A percentile compares a stretch with the other conserved stretches of the same genome.
Evolutionary conservation across 1,140 invertebrate species (phyloP).

Genomic region (Drosophila melanogaster): Release_6_plus_ISO1_MT NT_033777.3:13928501-13929000

Average conservation of each 20-base stretch:
- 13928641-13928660: slow-evolving; percentile 6
- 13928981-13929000: slow-evolving; percentile 72
- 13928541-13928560: too few relatives aligned
- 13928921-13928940: slow-evolving; percentile 79
- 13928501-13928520: background rate
- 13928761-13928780: slow-evolving; percentile 17
- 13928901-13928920: slow-evolving; percentile 83
- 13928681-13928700: background rate
- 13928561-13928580: background rate
- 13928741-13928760: slow-evolving; percentile 33
- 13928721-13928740: slow-evolving; percentile 44
- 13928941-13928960: slow-evolving; percentile 34
- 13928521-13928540: background rate
- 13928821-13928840: slow-evolving; percentile 18
- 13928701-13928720: slow-evolving; percentile 24
- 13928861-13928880: slow-evolving; percentile 56
- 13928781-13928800: slow-evolving; percentile 4
- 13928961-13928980: slow-evolving; percentile 28
- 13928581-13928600: background rate
- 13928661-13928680: background rate
- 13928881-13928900: slow-evolving; percentile 74
- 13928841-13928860: slow-evolving; percentile 20
- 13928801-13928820: background rate
- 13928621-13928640: slow-evolving; percentile 1
- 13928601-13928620: too few relatives aligned